Evolutionary conservation across 2,888 invertebrate genomes (phyloP), one percentile per base, ranked within the genome.

Genomic region (Drosophila cyrtoloma): DNA sequence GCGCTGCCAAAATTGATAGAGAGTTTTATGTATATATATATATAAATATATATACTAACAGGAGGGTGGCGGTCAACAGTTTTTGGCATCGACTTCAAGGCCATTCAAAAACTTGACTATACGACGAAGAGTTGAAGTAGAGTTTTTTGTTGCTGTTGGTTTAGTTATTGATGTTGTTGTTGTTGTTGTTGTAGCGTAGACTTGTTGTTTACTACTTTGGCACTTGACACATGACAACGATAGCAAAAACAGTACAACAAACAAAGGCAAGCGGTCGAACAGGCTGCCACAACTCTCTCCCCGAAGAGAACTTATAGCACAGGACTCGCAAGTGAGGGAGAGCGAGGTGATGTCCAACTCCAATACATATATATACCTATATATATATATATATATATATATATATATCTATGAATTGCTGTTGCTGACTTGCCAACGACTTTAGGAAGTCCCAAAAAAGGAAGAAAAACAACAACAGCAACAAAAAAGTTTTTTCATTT

Each of bases 171-270:
- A 52, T 53, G 50, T 60, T 53, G 33, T 47, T 57, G 28, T 51
- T 75, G 82, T 82, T 75, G 60, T 64, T 79, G 60, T 47, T 57
- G 62, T 67, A 70, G 52, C 68, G 75, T 73, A 73, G 81, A 76
- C 76, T 81, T 86, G 82, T 82, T 86, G 82, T 82, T 89, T 89
- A 79, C 76, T 69, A 61, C 75, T 75, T 62, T 53, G 61, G 22
- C 74, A 81, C 86, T 89, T 88, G 86, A 86, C 86, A 86, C 82
- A 88, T 81, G 89, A 86, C 84, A 86, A 81, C 71, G 80, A 71
- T 65, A 69, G 57, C 69, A 52, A 35, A 61, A 55, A 44, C 10
- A 61, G 42, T 14, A 30, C 50, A 50, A 28, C 57, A 51, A 55
- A 51, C 30, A 35, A 51, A 44, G 10, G 9, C 52, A 66, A 30